Conservation (phyloP, 2,113 vertebrate genomes). For the Cinclus mexicanus region DNA sequence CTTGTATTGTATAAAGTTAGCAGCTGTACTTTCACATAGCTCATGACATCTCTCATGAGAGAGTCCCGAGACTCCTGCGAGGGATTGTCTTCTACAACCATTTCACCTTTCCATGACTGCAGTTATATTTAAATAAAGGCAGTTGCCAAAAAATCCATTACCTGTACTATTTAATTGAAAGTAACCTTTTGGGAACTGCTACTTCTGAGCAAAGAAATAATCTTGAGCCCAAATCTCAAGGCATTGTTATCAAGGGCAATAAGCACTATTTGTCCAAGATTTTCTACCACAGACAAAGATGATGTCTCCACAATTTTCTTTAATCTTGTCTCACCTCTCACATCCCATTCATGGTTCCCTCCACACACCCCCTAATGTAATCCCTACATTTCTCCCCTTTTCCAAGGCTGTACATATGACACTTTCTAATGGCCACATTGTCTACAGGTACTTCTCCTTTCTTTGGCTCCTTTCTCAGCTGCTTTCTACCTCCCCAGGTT, state of each 20-base stretch:
- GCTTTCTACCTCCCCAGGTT: too few species aligned
- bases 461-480: neutral
- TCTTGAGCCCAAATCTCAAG: neutral
- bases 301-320: neutral
- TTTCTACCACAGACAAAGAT: neutral
- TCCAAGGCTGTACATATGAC: rapidly evolving
- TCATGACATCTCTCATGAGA: neutral
- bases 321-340: neutral
- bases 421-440: neutral
- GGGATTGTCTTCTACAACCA: neutral
- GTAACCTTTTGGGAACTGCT: neutral
- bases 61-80: neutral
- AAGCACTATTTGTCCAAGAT: neutral
- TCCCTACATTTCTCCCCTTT: neutral
- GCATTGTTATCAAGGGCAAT: neutral
- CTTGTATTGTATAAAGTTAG: neutral
- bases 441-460: neutral
- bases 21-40: constrained; percentile 32
- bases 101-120: neutral
- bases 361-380: neutral
- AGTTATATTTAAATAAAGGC: neutral
- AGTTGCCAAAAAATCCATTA: neutral
- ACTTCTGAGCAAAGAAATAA: neutral
- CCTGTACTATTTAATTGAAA: neutral
- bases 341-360: neutral